A percentile compares a stretch with the other conserved stretches of the same genome.
Evolutionary conservation across 2,888 invertebrate genomes (phyloP).

Genomic region (Thereva nobilitata): DNA sequence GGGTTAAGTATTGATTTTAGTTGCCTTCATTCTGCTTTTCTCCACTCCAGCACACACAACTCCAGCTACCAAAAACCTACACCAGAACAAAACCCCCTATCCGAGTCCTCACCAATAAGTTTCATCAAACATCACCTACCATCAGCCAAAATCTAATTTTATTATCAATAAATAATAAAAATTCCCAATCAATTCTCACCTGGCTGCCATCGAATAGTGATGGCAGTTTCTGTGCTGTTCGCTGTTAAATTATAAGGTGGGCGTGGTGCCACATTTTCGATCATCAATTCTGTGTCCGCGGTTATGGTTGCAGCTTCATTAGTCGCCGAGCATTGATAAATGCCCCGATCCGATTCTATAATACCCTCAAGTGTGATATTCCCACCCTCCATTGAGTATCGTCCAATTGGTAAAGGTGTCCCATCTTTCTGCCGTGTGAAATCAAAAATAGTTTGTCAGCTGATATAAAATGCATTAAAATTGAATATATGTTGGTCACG

Average conservation of each 20-base stretch:
- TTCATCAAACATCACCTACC: neutral
- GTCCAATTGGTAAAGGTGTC: slow-evolving; percentile 67
- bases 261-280: slow-evolving; percentile 86
- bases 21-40: no score
- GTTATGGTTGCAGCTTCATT: slow-evolving; percentile 88
- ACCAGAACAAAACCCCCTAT: no score
- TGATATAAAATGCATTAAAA: neutral
- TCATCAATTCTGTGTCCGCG: slow-evolving; percentile 77
- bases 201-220: slow-evolving; percentile 82
- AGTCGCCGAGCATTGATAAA: slow-evolving; percentile 79
- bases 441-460: neutral
- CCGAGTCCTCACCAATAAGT: no score
- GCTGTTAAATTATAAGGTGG: slow-evolving; percentile 87
- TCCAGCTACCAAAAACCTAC: no score
- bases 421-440: slow-evolving; percentile 71
- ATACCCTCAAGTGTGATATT: slow-evolving; percentile 83
- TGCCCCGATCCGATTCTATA: slow-evolving; percentile 83
- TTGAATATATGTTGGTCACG: slow-evolving; percentile 40
- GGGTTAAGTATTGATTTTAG: no score
- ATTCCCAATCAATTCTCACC: slow-evolving; percentile 52
- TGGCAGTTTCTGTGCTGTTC: slow-evolving; percentile 69
- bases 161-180: neutral
- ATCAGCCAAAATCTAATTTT: neutral
- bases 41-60: no score
- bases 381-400: slow-evolving; percentile 70